Base-by-base conservation (phyloP, 23 tunicate genomes). In the Styela plicata region DNA sequence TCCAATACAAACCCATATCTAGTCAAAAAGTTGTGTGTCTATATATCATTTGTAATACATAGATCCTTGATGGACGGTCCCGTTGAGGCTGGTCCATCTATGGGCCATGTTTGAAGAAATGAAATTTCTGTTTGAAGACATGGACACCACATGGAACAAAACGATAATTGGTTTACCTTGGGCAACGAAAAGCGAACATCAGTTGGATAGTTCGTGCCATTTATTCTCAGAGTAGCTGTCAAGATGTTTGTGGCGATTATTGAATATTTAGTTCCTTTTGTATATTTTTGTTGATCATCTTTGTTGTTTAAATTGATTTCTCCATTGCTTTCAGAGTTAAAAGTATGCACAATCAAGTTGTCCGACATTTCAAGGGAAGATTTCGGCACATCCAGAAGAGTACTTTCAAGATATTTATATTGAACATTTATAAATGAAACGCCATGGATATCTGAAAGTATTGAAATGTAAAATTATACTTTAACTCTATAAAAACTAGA, bases 131-230 rank as follows among this genome's bases (percentile, higher is more conserved):
- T n/a, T n/a, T n/a, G n/a, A n/a, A n/a, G n/a, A n/a, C n/a, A n/a
- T n/a, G n/a, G n/a, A 21, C 64, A 19, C 64, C 19, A 61, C 20
- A 61, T 61, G 64, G 21, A 61, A 21, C 21, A 19, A 19, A 61
- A 19, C 21, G 64, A 61, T 19, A 61, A 61, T 19, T 21, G 30
- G 7, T 36, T 71, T 30, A 71, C 77, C 77, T 71, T 71, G 7
- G 26, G 31, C 81, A 76, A 32, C 44, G 81, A 21, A 57, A 76
- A 44, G 21, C 1, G 18, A 5, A 76, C 81, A 1, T 24, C 53
- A 32, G 81, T 76, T 52, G 81, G 81, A n/a, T n/a, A 36, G 44
- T 76, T 76, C 0, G 81, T 44, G 13, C 81, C 64, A 57, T 76
- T 76, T 33, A 76, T 44, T 53, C 81, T 53, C 27, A 76, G 21